Percentiles rank a stretch among this genome's conserved stretches.
Evolutionary conservation across 2,888 invertebrate genomes (phyloP).

Genomic region (Diloba caeruleocephala): DNA sequence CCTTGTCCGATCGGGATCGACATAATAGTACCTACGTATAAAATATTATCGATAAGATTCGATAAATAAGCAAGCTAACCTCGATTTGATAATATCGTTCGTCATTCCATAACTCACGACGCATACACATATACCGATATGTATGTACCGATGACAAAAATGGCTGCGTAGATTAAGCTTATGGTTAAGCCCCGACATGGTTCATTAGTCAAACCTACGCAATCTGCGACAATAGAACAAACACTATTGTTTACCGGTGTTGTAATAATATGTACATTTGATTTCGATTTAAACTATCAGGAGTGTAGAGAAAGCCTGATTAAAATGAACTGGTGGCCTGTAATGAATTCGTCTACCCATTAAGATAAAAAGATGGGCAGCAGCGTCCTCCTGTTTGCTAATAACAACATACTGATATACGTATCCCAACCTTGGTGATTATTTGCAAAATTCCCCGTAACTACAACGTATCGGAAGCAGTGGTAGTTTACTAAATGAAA

Average conservation of each 20-base stretch:
- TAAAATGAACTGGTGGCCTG: conserved; percentile 10
- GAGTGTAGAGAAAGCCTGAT: conserved; percentile 42
- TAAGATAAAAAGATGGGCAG: no score
- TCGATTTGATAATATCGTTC: conserved; percentile 38
- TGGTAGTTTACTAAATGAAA: no score
- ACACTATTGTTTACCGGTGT: conserved; percentile 70
- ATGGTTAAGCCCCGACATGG: conserved; percentile 44
- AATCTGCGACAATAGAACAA: conserved; percentile 63
- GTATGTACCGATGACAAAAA: conserved; percentile 51
- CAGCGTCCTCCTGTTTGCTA: no score
- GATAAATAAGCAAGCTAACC: conserved; percentile 42
- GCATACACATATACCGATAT: no score
- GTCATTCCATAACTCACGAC: conserved; percentile 38
- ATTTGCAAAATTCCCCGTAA: no score
- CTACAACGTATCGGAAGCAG: no score
- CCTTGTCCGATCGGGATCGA: no score
- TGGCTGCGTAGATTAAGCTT: conserved; percentile 42
- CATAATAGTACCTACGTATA: conserved; percentile 1
- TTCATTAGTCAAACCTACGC: conserved; percentile 79
- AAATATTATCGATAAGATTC: conserved; percentile 22
- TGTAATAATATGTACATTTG: conserved; percentile 53
- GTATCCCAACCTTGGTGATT: no score
- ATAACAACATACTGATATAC: no score
- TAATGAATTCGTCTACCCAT: no score
- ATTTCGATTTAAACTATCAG: conserved; percentile 44